Base-by-base conservation (phyloP, 2,888 invertebrate genomes). In the Leucania comma region DNA sequence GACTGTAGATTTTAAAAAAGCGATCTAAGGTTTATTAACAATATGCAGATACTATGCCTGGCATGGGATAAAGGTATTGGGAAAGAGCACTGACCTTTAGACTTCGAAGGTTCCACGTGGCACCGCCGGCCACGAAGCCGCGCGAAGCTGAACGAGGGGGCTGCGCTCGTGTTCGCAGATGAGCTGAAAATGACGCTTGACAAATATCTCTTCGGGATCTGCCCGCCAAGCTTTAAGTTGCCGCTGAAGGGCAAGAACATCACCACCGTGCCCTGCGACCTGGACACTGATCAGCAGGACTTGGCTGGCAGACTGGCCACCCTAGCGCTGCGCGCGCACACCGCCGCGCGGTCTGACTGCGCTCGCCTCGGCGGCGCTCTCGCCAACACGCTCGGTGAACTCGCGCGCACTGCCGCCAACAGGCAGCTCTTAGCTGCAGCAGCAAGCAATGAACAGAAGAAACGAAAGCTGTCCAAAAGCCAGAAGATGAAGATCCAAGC, bases 401-500 rank as follows among this genome's bases (percentile, higher is more conserved):
- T 96, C 1, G 95, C 95, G 2, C 92, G 94, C 1, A 93, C 93
- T 0, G 94, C 95, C 0, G 91, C 94, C 0, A 91, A 88, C 70
- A 87, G 93, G 72, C 93, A 94, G 62, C 89, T 88, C 0, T 60
- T 89, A 12, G 88, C 86, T 50, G 80, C 88, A 72, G 51, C 81
- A 78, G 79, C 85, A 22, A 88, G 89, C 62, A 92, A 87, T 60
- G 94, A 94, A 42, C 92, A 91, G 2, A 91, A 89, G 69, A 95
- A 95, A 75, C 94, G 95, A 0, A 96, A 95, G 67, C 84, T 96
- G 3, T 95, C 95, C 0, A 96, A 96, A 68, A 94, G 94, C 56
- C 95, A 95, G 54, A 95, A 96, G 54, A 90, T 92, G 81, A 95
- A 96, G 85, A 93, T 96, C 1, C 93, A 93, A 78, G 95, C 95